Evolutionary conservation across 2,113 vertebrate species (phyloP), one percentile per base, ranked within the genome.

Genomic region (Microcebus jonahi): DNA sequence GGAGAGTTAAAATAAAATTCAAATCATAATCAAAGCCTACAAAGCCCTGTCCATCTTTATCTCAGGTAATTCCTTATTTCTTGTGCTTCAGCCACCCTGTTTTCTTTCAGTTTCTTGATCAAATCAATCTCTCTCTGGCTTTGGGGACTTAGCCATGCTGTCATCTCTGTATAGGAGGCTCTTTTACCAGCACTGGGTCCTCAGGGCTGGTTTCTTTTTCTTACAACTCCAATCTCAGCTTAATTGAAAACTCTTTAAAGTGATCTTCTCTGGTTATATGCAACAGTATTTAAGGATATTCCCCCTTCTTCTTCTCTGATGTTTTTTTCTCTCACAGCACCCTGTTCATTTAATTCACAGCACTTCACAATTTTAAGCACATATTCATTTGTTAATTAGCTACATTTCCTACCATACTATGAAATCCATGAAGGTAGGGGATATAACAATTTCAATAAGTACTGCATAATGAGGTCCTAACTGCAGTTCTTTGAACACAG

Each of bases 241-340:
- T 88, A 77, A 94, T 48, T 94, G 88, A 57, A 29, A 88, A 31
- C 36, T 95, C 50, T 31, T 96, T 70, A 36, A 65, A 68, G 63
- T 45, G n/a, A 3, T 57, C 82, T 17, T 89, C 9, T 23, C 80
- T 85, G 70, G n/a, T 55, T 55, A 53, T 55, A 55, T 21, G 65
- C n/a, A 88, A 21, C 18, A 42, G 20, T 34, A 21, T 34, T 84
- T 57, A 42, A 86, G 14, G 34, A 9, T 20, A 15, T 61, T 89
- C 8, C 68, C 82, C 65, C 8, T 39, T 94, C 67, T 73, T 21
- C 70, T 31, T 53, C 48, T 36, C 48, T 50, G 45, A 31, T 85
- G 55, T 80, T 90, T 61, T 89, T 83, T 23, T 57, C 48, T 53
- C 29, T 42, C 34, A 8, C 1, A 83, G 63, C 1, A 82, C 4